Conservation (phyloP, 2,113 vertebrate genomes). For the Pelvicachromis taeniatus region DNA sequence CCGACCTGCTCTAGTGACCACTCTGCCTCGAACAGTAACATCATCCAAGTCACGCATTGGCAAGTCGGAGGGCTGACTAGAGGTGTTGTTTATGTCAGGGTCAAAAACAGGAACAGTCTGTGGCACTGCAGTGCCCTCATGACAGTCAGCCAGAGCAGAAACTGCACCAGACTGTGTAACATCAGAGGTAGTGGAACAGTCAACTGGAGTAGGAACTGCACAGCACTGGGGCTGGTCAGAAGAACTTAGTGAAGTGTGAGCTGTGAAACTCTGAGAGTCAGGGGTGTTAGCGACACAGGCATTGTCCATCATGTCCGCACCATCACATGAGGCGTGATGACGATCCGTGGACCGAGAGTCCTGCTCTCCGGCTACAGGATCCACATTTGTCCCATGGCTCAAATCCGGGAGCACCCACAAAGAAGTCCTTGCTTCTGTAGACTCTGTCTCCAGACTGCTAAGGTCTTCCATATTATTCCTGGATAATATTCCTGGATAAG, state of each 20-base stretch:
- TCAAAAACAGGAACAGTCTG: not conserved
- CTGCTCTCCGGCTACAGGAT: not conserved
- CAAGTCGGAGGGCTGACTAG: not conserved
- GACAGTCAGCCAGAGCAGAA: not conserved
- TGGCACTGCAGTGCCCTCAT: not conserved
- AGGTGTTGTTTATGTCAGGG: not conserved
- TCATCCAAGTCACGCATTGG: not conserved
- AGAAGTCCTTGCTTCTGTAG: not conserved
- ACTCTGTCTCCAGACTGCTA: no score
- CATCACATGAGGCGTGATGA: no score
- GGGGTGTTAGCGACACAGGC: not conserved
- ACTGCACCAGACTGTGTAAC: not conserved
- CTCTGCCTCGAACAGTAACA: not conserved
- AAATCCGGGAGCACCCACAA: not conserved
- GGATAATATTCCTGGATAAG: no score
- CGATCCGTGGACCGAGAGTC: no score
- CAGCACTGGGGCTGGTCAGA: not conserved
- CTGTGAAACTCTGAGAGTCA: no score
- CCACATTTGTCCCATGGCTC: no score
- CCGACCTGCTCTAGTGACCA: not conserved
- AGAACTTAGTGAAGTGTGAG: not conserved
- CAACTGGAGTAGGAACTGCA: not conserved
- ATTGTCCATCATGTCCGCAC: not conserved
- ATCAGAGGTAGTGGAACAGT: not conserved
- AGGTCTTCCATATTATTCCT: no score